Evolutionary conservation across 2,797 vertebrate genomes (phyloP).

Genomic region (Galago senegalensis): DNA sequence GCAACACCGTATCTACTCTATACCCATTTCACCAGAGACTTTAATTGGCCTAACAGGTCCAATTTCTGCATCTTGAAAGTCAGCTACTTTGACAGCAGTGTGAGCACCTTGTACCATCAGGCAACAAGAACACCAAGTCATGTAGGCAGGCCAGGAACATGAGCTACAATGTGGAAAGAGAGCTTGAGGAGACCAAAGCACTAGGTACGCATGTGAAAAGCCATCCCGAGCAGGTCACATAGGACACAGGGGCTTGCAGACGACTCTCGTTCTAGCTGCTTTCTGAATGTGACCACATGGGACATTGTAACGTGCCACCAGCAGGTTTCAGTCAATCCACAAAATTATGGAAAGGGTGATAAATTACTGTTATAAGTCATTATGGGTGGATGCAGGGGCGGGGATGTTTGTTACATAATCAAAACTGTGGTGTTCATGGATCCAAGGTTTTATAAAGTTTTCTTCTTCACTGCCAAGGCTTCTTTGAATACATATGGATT

Average conservation of each 20-base stretch:
- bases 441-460: slow-evolving; percentile 23
- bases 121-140: neutral
- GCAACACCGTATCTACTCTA: neutral
- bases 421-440: neutral
- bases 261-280: neutral
- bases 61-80: neutral
- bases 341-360: neutral
- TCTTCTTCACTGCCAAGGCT: neutral
- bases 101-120: neutral
- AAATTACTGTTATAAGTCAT: neutral
- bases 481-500: neutral
- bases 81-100: neutral
- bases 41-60: neutral
- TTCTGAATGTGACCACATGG: neutral
- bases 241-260: neutral
- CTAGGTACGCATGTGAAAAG: neutral
- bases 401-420: neutral
- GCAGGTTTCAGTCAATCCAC: neutral
- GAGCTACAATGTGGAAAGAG: neutral
- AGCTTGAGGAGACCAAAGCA: neutral
- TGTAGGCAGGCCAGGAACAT: neutral
- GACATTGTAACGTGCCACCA: neutral
- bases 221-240: neutral
- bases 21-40: neutral
- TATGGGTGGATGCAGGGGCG: neutral